Conservation (phyloP, 2,888 invertebrate genomes). For the Xanthorhoe spadicearia region DNA sequence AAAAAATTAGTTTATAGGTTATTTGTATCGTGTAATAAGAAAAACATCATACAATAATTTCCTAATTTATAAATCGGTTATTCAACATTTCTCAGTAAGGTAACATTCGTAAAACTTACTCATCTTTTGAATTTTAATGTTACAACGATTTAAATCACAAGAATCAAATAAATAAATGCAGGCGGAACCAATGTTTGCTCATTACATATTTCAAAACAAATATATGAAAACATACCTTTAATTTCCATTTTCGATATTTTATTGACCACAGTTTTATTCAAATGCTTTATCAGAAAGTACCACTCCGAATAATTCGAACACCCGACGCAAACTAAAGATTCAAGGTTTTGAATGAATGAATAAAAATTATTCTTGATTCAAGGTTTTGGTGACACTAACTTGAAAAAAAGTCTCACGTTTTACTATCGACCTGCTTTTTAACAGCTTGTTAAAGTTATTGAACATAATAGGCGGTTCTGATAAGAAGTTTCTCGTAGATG, state of each 20-base stretch:
- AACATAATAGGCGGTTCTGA: no score
- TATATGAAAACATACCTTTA: neutral
- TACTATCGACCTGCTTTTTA: neutral
- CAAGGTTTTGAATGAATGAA: no score
- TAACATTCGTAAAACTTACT: no score
- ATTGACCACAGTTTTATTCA: neutral
- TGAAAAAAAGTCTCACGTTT: neutral
- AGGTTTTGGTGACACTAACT: neutral
- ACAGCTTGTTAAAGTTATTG: no score
- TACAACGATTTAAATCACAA: neutral
- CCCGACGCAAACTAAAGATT: neutral
- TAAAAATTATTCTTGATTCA: no score
- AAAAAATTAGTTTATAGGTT: no score
- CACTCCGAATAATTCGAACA: conserved; percentile 1
- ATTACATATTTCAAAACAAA: neutral
- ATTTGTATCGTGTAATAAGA: no score
- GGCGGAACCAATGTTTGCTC: neutral
- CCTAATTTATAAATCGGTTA: no score
- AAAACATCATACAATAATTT: no score
- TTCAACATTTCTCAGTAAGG: no score
- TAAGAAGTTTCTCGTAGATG: no score
- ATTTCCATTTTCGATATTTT: neutral
- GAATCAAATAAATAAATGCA: neutral
- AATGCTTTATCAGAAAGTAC: neutral
- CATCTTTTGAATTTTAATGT: neutral